Conservation (phyloP, 2,888 invertebrate genomes). For the Drosophila borealis region DNA sequence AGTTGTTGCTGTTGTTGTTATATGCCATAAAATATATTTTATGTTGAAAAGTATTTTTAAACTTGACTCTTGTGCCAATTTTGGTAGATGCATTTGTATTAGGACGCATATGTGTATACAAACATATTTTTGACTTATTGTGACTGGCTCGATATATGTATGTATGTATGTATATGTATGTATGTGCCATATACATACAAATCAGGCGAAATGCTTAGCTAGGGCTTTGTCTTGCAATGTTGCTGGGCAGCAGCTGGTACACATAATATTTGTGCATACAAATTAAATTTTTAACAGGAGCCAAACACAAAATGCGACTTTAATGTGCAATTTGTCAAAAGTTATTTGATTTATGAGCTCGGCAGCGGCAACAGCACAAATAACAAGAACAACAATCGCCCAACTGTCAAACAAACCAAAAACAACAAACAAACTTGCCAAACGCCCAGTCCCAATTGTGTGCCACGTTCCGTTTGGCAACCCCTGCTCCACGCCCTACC, state of each 20-base stretch:
- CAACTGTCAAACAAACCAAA: constrained; percentile 43
- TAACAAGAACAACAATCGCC: constrained; percentile 29
- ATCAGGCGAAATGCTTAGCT: constrained; percentile 7
- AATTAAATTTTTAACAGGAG: constrained; percentile 40
- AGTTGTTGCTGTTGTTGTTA: constrained; percentile 25
- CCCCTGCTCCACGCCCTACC: background rate
- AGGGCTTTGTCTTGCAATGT: constrained; percentile 6
- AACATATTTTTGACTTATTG: constrained; percentile 8
- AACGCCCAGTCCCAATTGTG: constrained; percentile 12
- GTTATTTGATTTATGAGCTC: constrained; percentile 72
- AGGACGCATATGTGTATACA: background rate
- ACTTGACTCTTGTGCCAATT: constrained; percentile 40
- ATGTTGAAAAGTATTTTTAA: constrained; percentile 55
- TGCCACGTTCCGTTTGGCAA: constrained; percentile 18
- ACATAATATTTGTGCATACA: constrained; percentile 42
- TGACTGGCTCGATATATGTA: background rate
- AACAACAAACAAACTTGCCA: constrained; percentile 35
- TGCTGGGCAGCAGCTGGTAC: constrained; percentile 28
- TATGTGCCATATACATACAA: background rate
- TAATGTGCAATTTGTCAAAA: constrained; percentile 78
- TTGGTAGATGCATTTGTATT: constrained; percentile 1
- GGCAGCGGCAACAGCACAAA: constrained; percentile 28
- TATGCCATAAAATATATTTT: constrained; percentile 60
- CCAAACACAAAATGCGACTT: constrained; percentile 54
- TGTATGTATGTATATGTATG: background rate